phyloP scores from a whole-genome alignment of 2,113 vertebrate genomes.

The Spilogale gracilis region DNA sequence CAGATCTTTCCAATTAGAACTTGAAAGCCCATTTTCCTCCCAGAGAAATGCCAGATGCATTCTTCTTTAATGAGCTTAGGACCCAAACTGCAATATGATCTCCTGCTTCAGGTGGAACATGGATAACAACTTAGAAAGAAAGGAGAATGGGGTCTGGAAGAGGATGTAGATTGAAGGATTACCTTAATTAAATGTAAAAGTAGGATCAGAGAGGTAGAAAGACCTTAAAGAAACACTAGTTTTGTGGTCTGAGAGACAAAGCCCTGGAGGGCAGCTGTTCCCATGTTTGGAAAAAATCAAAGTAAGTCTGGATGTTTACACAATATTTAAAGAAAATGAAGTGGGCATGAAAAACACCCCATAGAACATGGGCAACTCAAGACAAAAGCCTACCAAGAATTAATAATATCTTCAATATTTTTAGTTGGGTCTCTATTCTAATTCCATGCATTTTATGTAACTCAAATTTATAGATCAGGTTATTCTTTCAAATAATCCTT shows the following conservation, averaged over 20 bases:
- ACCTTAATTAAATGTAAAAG: conserved; percentile 85
- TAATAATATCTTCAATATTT: conserved; percentile 16
- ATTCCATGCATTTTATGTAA: conserved; percentile 34
- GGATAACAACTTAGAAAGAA: conserved; percentile 79
- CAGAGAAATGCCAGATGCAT: conserved; percentile 84
- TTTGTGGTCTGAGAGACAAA: conserved; percentile 78
- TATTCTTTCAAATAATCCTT: conserved; percentile 29
- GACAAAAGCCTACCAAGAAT: conserved; percentile 13
- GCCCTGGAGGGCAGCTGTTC: conserved; percentile 72
- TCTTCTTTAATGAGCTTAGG: conserved; percentile 84
- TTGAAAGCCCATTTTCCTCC: conserved; percentile 83
- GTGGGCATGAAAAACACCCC: conserved; percentile 24
- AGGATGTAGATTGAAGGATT: conserved; percentile 83
- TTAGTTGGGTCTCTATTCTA: neutral
- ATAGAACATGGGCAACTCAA: neutral
- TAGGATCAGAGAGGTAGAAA: conserved; percentile 81
- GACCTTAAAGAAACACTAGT: conserved; percentile 74
- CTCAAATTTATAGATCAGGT: conserved; percentile 30
- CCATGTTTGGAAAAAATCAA: conserved; percentile 45
- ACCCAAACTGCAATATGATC: conserved; percentile 82
- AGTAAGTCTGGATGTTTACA: conserved; percentile 67
- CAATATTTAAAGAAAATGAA: conserved; percentile 64
- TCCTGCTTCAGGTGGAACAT: conserved; percentile 82
- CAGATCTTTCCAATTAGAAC: conserved; percentile 85
- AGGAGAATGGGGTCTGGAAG: conserved; percentile 79